Evolutionary conservation across 2,113 vertebrate species (phyloP), one percentile per base, ranked within the genome.

Genomic region (Myotis davidii): DNA sequence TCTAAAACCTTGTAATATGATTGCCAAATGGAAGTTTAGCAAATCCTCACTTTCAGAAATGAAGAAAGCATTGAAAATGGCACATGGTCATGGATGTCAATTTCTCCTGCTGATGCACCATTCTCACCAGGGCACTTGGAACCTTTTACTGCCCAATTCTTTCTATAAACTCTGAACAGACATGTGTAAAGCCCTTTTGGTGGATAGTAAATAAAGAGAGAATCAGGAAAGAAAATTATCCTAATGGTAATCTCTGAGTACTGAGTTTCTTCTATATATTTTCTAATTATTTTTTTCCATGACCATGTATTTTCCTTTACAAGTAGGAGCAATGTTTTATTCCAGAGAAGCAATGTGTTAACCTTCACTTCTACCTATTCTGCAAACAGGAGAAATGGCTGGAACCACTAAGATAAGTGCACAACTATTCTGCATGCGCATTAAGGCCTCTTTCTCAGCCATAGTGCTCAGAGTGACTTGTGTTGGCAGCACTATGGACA

Each of bases 21-120:
- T 78, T 5, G 27, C 14, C 37, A 81, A 79, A 5, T 64, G 17
- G 92, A 42, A 59, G 6, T 65, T 96, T 42, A 90, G 13, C 7
- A 52, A 74, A 29, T 65, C 73, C 8, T 18, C 39, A 87, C 69
- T 90, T 95, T 79, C 5, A 92, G 9, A 81, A 94, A 59, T 72
- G 27, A 94, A 88, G 20, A 85, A 83, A 82, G 3, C 9, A 37
- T 5, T 92, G 9, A 61, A 78, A 77, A 69, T 27, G 48, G 48
- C 39, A 87, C 9, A 67, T 45, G n/a, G 21, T 54, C 7, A 79
- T 9, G 37, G 85, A 64, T 74, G 34, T 0, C 64, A 89, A 56
- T 6, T 34, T 34, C 52, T 72, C 52, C 37, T 73, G 0, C 45
- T 45, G 20, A 77, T 2, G 9, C 1, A 25, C 72, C 34, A 88